Conservation (phyloP, 2,797 vertebrate species). For the Gymnothorax reevesii region DNA sequence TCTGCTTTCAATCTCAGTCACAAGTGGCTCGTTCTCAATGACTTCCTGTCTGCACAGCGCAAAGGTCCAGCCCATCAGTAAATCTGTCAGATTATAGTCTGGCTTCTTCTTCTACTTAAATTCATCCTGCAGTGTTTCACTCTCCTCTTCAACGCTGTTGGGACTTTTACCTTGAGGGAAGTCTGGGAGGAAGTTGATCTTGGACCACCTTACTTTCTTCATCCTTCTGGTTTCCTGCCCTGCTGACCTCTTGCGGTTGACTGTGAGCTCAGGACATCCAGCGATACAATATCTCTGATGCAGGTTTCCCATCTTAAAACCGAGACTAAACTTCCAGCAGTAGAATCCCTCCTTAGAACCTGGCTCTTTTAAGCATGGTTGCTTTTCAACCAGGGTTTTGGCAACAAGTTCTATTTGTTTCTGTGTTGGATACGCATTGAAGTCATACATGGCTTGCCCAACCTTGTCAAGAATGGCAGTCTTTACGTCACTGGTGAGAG, state of each 20-base stretch:
- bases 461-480: conserved; percentile 25
- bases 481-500: conserved; percentile 30
- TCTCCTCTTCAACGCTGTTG: background rate
- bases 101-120: background rate
- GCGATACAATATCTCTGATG: too few species aligned
- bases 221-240: too few species aligned
- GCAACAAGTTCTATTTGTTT: conserved; percentile 17
- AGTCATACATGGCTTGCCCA: conserved; percentile 28
- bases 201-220: too few species aligned
- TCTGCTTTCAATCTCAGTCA: conserved; percentile 33
- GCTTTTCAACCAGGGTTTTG: conserved; percentile 29
- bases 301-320: conserved; percentile 34
- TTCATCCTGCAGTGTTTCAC: background rate
- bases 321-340: conserved; percentile 35
- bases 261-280: too few species aligned
- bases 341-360: conserved; percentile 27
- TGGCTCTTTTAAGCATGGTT: conserved; percentile 33
- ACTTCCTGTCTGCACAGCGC: conserved; percentile 16
- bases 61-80: conserved; percentile 10
- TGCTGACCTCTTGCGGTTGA: too few species aligned
- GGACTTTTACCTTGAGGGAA: too few species aligned
- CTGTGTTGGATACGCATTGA: conserved; percentile 19
- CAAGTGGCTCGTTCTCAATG: conserved; percentile 29
- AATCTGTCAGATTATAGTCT: background rate
- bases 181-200: too few species aligned